Conservation (phyloP, 2,888 invertebrate genomes). For the Sarcophaga carnaria region DNA sequence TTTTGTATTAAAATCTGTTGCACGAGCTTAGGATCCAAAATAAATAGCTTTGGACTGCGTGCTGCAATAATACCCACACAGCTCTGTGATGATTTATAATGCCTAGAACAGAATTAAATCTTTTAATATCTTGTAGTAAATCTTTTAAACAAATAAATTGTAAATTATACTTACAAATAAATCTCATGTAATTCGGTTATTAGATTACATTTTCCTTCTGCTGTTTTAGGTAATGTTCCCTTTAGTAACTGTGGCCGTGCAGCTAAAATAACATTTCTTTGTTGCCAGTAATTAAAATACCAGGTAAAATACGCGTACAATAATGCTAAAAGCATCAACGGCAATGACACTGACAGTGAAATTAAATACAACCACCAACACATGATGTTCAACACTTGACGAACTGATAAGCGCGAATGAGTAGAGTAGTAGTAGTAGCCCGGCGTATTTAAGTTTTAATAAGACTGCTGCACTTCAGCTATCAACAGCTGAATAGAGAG, state of each 20-base stretch:
- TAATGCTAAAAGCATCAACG: neutral
- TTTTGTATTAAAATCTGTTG: constrained; percentile 69
- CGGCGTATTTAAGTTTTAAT: neutral
- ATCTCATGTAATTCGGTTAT: constrained; percentile 78
- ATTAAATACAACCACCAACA: constrained; percentile 25
- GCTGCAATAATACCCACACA: constrained; percentile 79
- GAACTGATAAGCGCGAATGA: constrained; percentile 37
- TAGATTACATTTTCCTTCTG: constrained; percentile 73
- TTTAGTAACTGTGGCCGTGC: constrained; percentile 76
- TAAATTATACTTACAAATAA: constrained; percentile 76
- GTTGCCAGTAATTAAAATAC: constrained; percentile 75
- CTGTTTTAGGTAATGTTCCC: constrained; percentile 77
- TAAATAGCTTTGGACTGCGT: constrained; percentile 76
- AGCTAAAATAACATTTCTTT: constrained; percentile 75
- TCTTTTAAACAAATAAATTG: neutral
- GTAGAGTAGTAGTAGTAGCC: neutral
- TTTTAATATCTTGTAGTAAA: neutral
- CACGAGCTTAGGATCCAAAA: constrained; percentile 78
- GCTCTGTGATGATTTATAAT: constrained; percentile 72
- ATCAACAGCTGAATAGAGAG: no score
- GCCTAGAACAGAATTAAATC: constrained; percentile 61
- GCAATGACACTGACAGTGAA: constrained; percentile 21
- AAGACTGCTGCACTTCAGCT: no score
- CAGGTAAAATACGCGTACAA: constrained; percentile 58
- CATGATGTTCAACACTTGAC: constrained; percentile 12